Base-by-base conservation (phyloP, 1,140 invertebrate genomes). In the Nasonia vitripennis region DNA sequence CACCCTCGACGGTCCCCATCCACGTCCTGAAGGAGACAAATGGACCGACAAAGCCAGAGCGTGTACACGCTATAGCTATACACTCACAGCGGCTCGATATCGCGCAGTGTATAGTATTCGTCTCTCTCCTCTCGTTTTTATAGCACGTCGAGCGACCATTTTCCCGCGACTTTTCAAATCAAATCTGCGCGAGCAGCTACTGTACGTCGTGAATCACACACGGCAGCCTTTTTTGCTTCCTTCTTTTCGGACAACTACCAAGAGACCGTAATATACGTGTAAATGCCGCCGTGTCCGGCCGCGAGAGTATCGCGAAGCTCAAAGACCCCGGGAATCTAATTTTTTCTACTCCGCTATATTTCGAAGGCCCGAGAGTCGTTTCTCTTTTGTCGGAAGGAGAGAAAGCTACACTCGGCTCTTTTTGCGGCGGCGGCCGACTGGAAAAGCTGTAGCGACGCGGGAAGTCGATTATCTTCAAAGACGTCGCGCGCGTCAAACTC, bases 311-410 rank as follows among this genome's bases (percentile, higher is more conserved):
- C 73, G 37, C 2, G 71, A 9, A 12, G 41, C 45, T 77, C 41
- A 77, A 77, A 77, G 41, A 48, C 45, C n/a, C 48, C 17, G 74
- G 17, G 9, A 77, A 77, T 51, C 41, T 27, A 77, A 77, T 77
- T 77, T 75, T 75, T 45, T 75, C 37, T 45, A n/a, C 23, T 27
- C 10, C 68, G 27, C 7, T 45, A 45, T 45, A 9, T 45, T 45
- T 45, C 41, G 41, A 45, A 37, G 34, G 5, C 34, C 3, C 9
- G 41, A 20, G 55, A 14, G 2, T 17, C 5, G 12, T 55, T 55
- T 55, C 51, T 17, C 55, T n/a, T 62, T 62, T 62, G 55, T 62
- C 20, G 55, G 17, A n/a, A 12, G 48, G 48, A 62, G 55, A n/a
- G n/a, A 62, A 62, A 62, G 20, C 55, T 17, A 20, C 14, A 6